Base-by-base conservation (phyloP, 2,797 vertebrate species). In the Nannoperca australis region DNA sequence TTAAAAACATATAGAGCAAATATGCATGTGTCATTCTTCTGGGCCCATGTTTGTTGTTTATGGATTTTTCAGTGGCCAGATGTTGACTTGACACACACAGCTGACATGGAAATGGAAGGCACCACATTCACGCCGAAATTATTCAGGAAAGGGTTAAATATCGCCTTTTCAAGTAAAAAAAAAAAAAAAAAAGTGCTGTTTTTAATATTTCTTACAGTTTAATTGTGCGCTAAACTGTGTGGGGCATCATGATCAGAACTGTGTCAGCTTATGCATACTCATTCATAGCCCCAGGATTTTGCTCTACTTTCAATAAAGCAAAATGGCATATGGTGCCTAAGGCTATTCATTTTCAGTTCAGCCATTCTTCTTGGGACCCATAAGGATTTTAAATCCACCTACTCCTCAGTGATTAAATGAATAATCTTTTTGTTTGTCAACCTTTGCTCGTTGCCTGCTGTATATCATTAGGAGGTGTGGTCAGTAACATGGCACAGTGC, bases 271-370 rank as follows among this genome's bases (percentile, higher is more conserved):
- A 73, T 91, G 71, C 78, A 85, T 85, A 72, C 78, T 85, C 67
- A 74, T 87, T 88, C 81, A 85, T 89, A 87, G 88, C 92, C 89
- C 76, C 47, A 54, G 85, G 90, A 86, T 79, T 89, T 82, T 90
- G 91, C 79, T 91, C 92, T 68, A 93, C 80, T 93, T 94, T 90
- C 71, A 82, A 13, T 81, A 45, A 38, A 73, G 84, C 79, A 88
- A 92, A 92, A 88, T 93, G 72, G 90, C 88, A 90, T 91, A 86
- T 60, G 34, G 24, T 27, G 62, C 92, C 83, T 27, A 18, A 72
- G 88, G 91, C 86, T 59, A 47, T 81, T 86, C 42, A 70, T 88
- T 91, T 88, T 87, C 73, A 86, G 62, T 87, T 81, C 64, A 85
- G 58, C 73, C 68, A 63, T 85, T 90, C 65, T 89, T 84, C 56